A percentile compares a stretch with the other conserved stretches of the same genome.
phyloP scores from a whole-genome alignment of 2,888 invertebrate genomes.

The Muscina levida region DNA sequence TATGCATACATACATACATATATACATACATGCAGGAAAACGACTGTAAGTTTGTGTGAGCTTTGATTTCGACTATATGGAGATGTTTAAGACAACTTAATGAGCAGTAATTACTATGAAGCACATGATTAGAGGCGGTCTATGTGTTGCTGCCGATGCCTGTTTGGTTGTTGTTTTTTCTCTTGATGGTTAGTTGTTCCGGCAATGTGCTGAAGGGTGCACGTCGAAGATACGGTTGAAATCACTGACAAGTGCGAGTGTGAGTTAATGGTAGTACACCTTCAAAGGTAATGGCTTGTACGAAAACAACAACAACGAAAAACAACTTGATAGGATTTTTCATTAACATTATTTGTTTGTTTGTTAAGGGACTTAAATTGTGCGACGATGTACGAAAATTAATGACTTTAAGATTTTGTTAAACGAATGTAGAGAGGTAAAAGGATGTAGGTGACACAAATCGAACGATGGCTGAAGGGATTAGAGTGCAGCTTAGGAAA shows the following conservation, averaged over 20 bases:
- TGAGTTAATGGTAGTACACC: background rate
- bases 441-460: no score
- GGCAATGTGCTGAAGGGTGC: background rate
- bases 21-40: constrained; percentile 1
- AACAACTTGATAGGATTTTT: constrained; percentile 24
- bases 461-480: no score
- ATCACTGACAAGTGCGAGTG: background rate
- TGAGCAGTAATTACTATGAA: constrained; percentile 69
- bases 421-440: no score
- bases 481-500: no score
- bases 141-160: constrained; percentile 29
- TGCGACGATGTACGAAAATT: no score
- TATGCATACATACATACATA: background rate
- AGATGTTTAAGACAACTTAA: constrained; percentile 68
- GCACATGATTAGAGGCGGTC: constrained; percentile 63
- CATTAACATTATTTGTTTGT: constrained; percentile 8
- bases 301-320: no score
- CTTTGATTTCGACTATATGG: constrained; percentile 39
- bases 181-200: background rate
- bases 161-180: constrained; percentile 14
- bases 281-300: constrained; percentile 31
- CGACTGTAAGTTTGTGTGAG: background rate
- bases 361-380: no score
- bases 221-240: background rate
- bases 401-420: no score